These are phyloP conservation scores for Hippoglossus stenolepis DNA, from an alignment of 2,113 vertebrate genomes.

Conservation along the genomic window DNA sequence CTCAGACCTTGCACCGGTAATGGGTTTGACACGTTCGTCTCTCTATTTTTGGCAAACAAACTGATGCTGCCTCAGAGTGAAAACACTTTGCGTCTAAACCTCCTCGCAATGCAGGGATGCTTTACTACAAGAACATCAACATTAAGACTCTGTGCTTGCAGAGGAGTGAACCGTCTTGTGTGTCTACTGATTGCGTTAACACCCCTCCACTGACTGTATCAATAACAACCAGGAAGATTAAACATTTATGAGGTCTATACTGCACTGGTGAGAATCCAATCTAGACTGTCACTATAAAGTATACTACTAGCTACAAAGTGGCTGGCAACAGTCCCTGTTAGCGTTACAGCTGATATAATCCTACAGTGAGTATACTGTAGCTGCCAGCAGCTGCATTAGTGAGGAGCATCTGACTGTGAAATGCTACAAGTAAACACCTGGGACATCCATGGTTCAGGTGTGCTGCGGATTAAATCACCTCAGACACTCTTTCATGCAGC, in stretches of 20 bases:
- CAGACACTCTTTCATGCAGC: slow-evolving; percentile 34
- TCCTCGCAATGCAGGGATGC: neutral
- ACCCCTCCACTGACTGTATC: slow-evolving; percentile 68
- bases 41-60: slow-evolving; percentile 42
- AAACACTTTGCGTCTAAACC: slow-evolving; percentile 1
- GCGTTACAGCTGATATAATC: slow-evolving; percentile 72
- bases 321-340: slow-evolving; percentile 71
- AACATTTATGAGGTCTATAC: slow-evolving; percentile 81
- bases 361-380: slow-evolving; percentile 42
- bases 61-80: neutral
- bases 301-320: slow-evolving; percentile 60
- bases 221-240: slow-evolving; percentile 77
- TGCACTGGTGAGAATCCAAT: slow-evolving; percentile 74
- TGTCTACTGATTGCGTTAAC: slow-evolving; percentile 68
- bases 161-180: slow-evolving; percentile 34
- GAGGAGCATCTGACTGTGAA: slow-evolving; percentile 58
- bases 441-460: slow-evolving; percentile 65
- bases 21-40: slow-evolving; percentile 26
- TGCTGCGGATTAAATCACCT: slow-evolving; percentile 56
- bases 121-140: slow-evolving; percentile 56
- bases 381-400: slow-evolving; percentile 71
- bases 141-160: slow-evolving; percentile 20
- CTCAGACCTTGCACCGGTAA: slow-evolving; percentile 16
- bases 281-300: slow-evolving; percentile 76
- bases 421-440: slow-evolving; percentile 60